These are phyloP conservation scores for Phrynocephalus versicolor DNA, from an alignment of 2,113 vertebrate species.

Conservation along the genomic window DNA sequence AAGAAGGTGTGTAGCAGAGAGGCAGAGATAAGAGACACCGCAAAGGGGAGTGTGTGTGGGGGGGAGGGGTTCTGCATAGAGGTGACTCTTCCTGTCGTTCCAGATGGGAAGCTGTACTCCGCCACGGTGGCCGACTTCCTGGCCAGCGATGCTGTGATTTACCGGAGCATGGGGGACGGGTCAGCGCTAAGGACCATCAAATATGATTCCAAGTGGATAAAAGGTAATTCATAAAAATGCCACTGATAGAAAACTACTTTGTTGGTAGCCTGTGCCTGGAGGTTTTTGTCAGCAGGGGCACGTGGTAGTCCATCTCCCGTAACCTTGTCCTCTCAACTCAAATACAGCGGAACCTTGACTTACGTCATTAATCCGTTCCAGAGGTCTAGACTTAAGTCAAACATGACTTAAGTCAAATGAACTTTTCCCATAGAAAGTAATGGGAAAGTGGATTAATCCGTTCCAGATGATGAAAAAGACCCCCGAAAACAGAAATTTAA, in stretches of 20 bases:
- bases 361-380: too few species aligned
- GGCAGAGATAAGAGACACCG: slow-evolving; percentile 6
- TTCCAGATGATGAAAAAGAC: too few species aligned
- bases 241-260: neutral
- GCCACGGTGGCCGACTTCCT: slow-evolving; percentile 98
- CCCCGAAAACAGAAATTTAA: too few species aligned
- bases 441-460: too few species aligned
- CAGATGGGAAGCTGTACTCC: slow-evolving; percentile 96
- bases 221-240: slow-evolving; percentile 81
- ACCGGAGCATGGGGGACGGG: slow-evolving; percentile 97
- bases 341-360: too few species aligned
- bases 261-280: neutral
- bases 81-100: slow-evolving; percentile 55
- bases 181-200: slow-evolving; percentile 97
- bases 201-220: slow-evolving; percentile 99
- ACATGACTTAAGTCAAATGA: too few species aligned
- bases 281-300: neutral
- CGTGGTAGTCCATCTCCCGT: neutral
- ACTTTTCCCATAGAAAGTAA: too few species aligned
- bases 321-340: too few species aligned
- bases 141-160: slow-evolving; percentile 98
- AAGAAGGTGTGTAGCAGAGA: slow-evolving; percentile 24
- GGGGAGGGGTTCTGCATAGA: slow-evolving; percentile 37
- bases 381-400: too few species aligned
- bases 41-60: too few species aligned